Evolutionary conservation across 2,113 vertebrate genomes (phyloP).

Genomic region (Gasterosteus aculeatus): DNA sequence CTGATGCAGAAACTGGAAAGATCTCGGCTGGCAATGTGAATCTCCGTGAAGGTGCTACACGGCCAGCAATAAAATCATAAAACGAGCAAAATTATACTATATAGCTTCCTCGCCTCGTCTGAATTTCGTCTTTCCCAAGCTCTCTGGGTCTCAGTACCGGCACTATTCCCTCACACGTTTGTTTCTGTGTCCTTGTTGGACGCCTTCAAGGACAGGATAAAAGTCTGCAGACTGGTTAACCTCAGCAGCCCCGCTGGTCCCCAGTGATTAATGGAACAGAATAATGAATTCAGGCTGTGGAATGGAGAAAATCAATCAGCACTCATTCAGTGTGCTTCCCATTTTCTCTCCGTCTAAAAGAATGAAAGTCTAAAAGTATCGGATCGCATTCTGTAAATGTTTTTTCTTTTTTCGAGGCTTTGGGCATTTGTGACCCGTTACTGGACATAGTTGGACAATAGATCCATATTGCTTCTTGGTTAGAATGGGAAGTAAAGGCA

Average conservation of each 20-base stretch:
- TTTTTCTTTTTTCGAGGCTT: not conserved
- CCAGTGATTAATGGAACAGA: slow-evolving; percentile 52
- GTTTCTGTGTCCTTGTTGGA: slow-evolving; percentile 15
- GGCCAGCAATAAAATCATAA: slow-evolving; percentile 10
- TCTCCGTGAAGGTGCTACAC: not conserved
- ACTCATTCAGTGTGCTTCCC: slow-evolving; percentile 3
- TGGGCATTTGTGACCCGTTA: no score
- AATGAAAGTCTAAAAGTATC: slow-evolving; percentile 7
- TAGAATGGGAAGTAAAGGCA: slow-evolving; percentile 8
- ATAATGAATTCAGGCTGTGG: slow-evolving; percentile 40
- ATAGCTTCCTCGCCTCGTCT: not conserved
- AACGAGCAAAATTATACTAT: not conserved
- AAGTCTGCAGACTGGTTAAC: slow-evolving; percentile 32
- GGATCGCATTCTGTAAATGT: slow-evolving; percentile 18
- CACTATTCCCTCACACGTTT: not conserved
- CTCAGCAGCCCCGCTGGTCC: slow-evolving; percentile 32
- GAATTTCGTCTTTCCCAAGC: not conserved
- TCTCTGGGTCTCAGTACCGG: not conserved
- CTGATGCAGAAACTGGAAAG: not conserved
- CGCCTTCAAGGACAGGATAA: slow-evolving; percentile 26
- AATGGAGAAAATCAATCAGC: slow-evolving; percentile 39
- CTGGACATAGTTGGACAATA: slow-evolving; percentile 1
- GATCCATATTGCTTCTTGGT: not conserved
- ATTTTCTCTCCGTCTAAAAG: slow-evolving; percentile 9
- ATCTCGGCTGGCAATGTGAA: not conserved